Conservation (phyloP, 2,797 vertebrate genomes). For the Pseudocheirus occidentalis region DNA sequence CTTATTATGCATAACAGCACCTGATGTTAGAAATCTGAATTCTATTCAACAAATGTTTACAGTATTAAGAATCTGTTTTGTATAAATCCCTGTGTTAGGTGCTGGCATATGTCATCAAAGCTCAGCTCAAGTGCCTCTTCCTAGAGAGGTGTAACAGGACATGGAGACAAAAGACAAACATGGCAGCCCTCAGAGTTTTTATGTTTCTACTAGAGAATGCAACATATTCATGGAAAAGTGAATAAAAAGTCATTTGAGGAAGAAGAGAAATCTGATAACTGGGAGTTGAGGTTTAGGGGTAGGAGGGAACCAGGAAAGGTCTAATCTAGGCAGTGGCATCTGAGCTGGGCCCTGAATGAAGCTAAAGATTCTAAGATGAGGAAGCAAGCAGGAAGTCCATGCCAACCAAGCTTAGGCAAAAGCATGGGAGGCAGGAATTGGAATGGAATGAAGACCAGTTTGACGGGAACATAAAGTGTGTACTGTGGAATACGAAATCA, state of each 20-base stretch:
- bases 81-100: background rate
- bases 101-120: background rate
- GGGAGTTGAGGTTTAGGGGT: background rate
- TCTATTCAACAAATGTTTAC: background rate
- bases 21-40: background rate
- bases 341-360: background rate
- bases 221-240: background rate
- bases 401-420: background rate
- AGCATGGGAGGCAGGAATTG: background rate
- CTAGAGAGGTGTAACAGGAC: background rate
- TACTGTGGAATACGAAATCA: background rate
- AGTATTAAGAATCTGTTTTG: background rate
- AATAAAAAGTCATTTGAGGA: background rate
- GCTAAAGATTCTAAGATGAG: background rate
- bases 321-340: background rate
- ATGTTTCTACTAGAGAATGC: background rate
- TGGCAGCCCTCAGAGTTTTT: background rate
- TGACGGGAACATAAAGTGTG: background rate
- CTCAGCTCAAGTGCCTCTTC: background rate
- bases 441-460: background rate
- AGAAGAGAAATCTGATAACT: background rate
- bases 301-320: background rate
- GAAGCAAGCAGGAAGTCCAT: background rate
- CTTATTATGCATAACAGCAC: background rate
- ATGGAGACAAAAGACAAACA: background rate